Evolutionary conservation across 2,797 vertebrate species (phyloP).

Genomic region (Acanthis flammea): DNA sequence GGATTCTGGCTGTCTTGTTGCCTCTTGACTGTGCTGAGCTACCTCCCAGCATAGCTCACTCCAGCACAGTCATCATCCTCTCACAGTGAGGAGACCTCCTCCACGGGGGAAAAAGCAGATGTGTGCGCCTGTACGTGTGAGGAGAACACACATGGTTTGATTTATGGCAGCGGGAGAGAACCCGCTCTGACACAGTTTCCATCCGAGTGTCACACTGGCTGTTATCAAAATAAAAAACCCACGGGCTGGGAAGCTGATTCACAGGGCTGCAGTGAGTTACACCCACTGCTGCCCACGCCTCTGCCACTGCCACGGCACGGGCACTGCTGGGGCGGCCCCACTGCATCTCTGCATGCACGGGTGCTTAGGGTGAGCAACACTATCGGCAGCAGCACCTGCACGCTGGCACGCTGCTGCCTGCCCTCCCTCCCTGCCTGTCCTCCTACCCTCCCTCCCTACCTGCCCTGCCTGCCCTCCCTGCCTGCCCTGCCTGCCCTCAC

Average conservation of each 20-base stretch:
- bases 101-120: slow-evolving; percentile 1
- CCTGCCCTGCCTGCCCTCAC: neutral
- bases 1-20: neutral
- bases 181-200: slow-evolving; percentile 35
- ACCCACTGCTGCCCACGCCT: fast-evolving
- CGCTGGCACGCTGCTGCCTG: fast-evolving
- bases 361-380: fast-evolving
- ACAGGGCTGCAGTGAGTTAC: fast-evolving
- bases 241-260: slow-evolving; percentile 6
- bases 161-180: slow-evolving; percentile 36
- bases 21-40: neutral
- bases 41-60: neutral
- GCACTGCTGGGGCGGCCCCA: fast-evolving
- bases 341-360: fast-evolving
- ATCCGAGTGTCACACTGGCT: neutral
- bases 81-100: neutral
- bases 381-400: fast-evolving
- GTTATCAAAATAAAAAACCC: slow-evolving; percentile 51
- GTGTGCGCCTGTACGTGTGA: neutral
- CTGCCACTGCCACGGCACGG: fast-evolving
- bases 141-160: slow-evolving; percentile 53
- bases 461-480: neutral
- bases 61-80: neutral
- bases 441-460: neutral
- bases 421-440: neutral